Evolutionary conservation across 2,888 invertebrate species (phyloP), one percentile per base, ranked within the genome.

Genomic region (Netelia melanura): DNA sequence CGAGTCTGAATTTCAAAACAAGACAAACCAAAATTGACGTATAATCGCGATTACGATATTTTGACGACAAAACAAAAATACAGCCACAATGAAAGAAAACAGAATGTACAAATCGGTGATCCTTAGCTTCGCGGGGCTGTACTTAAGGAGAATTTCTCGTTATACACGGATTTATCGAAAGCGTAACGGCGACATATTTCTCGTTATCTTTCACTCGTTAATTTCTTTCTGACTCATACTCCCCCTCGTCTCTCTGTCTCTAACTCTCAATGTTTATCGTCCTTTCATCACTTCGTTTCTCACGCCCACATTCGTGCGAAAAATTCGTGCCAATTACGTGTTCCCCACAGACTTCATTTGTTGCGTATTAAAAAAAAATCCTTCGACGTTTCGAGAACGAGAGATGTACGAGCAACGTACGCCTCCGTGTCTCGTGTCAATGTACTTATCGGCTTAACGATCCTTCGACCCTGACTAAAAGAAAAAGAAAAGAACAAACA

Each of bases 81-180:
- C 5, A 30, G 5, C 30, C 3, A 30, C 3, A 54, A 54, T 52
- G 9, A 17, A 54, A 58, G n/a, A 58, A 25, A 61, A 65, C 17
- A 23, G 23, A 23, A 48, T 72, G 76, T 43, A 75, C 21, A 62
- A 84, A 74, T 78, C 64, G 67, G 21, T 62, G 52, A 62, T 83
- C n/a, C 68, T 68, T 52, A 43, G 25, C 43, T 64, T 44, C 62
- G 65, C 10, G 78, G 44, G 64, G 68, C 68, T 74, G 84, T 81
- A 84, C 81, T 84, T 84, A 81, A 85, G 68, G 72, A 56, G 30
- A 52, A 71, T 77, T 62, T 14, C 23, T 58, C 58, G 14, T 56
- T 56, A 21, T 23, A 76, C 65, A 58, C 68, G 68, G 62, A 68
- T 71, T 30, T 54, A 61, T 25, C 58, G 81, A 68, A 44, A 65